Evolutionary conservation across 2,113 vertebrate genomes (phyloP).

Genomic region (Rhinichthys klamathensis): DNA sequence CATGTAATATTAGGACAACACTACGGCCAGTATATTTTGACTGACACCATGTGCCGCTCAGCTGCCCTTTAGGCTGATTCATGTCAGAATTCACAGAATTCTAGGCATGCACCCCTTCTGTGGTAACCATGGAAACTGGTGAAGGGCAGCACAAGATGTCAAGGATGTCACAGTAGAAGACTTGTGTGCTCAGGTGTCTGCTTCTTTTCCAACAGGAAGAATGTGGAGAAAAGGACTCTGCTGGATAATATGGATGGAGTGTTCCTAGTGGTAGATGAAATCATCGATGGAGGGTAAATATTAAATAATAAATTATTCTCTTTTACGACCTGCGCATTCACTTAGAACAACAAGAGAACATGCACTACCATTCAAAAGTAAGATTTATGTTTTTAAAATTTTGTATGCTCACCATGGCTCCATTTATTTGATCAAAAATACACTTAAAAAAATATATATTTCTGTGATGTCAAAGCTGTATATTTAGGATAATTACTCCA

Average conservation of each 20-base stretch:
- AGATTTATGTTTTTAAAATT: too few species aligned
- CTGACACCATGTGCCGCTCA: not conserved
- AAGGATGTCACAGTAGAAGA: not conserved
- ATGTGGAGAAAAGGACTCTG: constrained; percentile 82
- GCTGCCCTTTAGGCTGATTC: not conserved
- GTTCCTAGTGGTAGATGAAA: constrained; percentile 85
- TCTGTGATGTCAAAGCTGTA: too few species aligned
- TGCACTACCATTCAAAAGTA: too few species aligned
- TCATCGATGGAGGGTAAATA: constrained; percentile 85
- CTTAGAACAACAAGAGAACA: not conserved
- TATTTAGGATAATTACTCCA: not conserved
- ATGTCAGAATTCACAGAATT: not conserved
- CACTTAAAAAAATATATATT: too few species aligned
- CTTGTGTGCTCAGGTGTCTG: not conserved
- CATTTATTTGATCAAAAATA: too few species aligned
- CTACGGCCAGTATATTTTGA: not conserved
- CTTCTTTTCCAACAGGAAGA: constrained; percentile 73
- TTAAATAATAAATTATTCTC: not conserved
- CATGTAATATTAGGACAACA: not conserved
- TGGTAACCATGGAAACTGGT: constrained; percentile 21
- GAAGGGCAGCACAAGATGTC: not conserved
- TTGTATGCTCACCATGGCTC: too few species aligned
- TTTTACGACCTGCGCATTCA: not conserved
- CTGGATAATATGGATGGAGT: constrained; percentile 86
- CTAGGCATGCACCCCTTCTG: not conserved